Evolutionary conservation across 1,140 invertebrate genomes (phyloP), one percentile per base, ranked within the genome.

Genomic region (Trissolcus basalis): DNA sequence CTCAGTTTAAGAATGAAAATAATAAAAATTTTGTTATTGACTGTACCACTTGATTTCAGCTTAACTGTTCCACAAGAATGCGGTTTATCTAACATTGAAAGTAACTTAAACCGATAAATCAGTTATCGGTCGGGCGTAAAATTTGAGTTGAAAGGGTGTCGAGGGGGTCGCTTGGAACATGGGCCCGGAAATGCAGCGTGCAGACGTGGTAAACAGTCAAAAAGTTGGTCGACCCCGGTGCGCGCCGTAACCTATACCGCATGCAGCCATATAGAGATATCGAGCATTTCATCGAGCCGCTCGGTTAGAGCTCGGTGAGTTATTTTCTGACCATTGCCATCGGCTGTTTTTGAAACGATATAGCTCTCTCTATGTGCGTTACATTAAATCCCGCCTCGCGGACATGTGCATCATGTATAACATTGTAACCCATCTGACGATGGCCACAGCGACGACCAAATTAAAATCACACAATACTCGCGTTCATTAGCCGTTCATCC

Each of bases 261-360:
- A 41, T 13, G 54, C 43, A 44, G 44, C 48, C 65, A 55, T 56
- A 27, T 27, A 27, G 19, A 63, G 65, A 64, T 70, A 70, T 70
- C 65, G 35, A 64, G 14, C 48, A 19, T 76, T 60, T 65, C 65
- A 76, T 65, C 59, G 65, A 60, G 60, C 59, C 60, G 59, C 54
- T 61, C 70, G 55, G 27, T 50, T 27, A 27, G 19, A 61, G 54
- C 0, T 55, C n/a, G 65, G 53, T 75, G 73, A 76, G 65, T 76
- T 76, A 76, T 76, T 70, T 70, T 64, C 65, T 65, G 60, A 69
- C 59, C 65, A 69, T 64, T 76, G 65, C 53, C 60, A 55, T 69
- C 72, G 65, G 59, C 65, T 63, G 59, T 64, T 68, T 75, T 69
- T 59, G 65, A 76, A 44, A 39, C 59, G 65, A 75, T 69, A 64